These are phyloP conservation scores for Episyrphus balteatus DNA, from an alignment of 1,140 invertebrate genomes.

Conservation along the genomic window DNA sequence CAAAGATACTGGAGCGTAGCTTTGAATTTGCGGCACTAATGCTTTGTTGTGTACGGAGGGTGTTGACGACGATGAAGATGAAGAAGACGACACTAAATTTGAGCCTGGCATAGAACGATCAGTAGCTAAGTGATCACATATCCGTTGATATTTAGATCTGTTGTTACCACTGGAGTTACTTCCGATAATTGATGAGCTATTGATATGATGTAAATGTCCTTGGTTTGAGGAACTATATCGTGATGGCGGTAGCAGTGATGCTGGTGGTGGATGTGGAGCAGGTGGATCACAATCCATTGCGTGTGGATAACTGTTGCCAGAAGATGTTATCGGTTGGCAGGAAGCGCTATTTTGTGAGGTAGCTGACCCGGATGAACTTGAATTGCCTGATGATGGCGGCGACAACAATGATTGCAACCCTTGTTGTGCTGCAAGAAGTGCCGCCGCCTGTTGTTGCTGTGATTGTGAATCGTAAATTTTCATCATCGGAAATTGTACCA, in stretches of 20 bases:
- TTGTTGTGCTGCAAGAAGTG: slow-evolving; percentile 7
- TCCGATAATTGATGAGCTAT: neutral
- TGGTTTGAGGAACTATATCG: neutral
- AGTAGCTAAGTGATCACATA: slow-evolving; percentile 12
- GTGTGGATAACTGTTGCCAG: slow-evolving; percentile 24
- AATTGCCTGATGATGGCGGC: slow-evolving; percentile 1
- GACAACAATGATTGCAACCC: slow-evolving; percentile 7
- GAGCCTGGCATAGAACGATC: too few relatives aligned
- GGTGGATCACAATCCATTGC: slow-evolving; percentile 36
- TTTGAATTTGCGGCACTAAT: slow-evolving; percentile 4
- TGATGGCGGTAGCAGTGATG: slow-evolving; percentile 4
- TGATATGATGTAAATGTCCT: neutral
- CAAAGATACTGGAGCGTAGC: slow-evolving; percentile 19
- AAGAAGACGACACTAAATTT: neutral
- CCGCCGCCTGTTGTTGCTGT: slow-evolving; percentile 6
- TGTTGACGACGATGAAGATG: slow-evolving; percentile 1
- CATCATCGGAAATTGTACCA: neutral
- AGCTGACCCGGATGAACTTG: slow-evolving; percentile 1
- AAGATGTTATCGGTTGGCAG: neutral
- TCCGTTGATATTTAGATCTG: slow-evolving; percentile 9
- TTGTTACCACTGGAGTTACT: neutral
- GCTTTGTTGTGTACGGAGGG: neutral
- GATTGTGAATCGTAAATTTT: slow-evolving; percentile 8
- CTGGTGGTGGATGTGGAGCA: slow-evolving; percentile 14
- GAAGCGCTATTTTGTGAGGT: neutral